Percentiles rank a stretch among this genome's conserved stretches.
Conservation (phyloP, 1,140 invertebrate species). For the Melanaphis sacchari region DNA sequence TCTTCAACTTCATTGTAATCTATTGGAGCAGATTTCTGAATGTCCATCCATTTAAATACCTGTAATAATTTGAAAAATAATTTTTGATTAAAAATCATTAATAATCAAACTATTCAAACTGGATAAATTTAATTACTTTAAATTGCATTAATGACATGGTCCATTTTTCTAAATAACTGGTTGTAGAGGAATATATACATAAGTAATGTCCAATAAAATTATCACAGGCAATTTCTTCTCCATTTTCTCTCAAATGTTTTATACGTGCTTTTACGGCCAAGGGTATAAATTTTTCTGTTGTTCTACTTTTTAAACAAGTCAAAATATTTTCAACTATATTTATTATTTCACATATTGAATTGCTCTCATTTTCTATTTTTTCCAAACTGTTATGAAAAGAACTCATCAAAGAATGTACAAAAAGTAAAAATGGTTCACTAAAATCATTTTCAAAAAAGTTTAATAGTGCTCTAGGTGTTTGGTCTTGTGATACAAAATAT, state of each 20-base stretch:
- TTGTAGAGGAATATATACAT: background rate
- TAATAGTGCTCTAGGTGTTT: conserved; percentile 28
- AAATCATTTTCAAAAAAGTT: conserved; percentile 28
- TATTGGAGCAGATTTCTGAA: background rate
- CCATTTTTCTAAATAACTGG: conserved; percentile 22
- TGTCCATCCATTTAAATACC: conserved; percentile 24
- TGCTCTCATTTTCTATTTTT: conserved; percentile 31
- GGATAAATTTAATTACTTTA: background rate
- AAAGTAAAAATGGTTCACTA: conserved; percentile 36
- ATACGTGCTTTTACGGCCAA: background rate
- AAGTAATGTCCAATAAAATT: background rate
- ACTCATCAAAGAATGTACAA: conserved; percentile 32
- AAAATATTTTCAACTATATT: conserved; percentile 16
- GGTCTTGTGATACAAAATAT: conserved; percentile 4
- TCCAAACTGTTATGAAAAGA: conserved; percentile 19
- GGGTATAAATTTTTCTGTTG: background rate
- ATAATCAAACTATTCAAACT: background rate
- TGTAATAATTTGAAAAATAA: background rate
- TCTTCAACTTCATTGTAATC: background rate
- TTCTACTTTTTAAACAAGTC: background rate
- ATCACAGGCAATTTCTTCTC: background rate
- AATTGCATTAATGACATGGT: background rate
- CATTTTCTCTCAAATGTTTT: background rate
- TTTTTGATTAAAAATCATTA: background rate
- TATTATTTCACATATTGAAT: conserved; percentile 29